These are phyloP conservation scores for Elaeidobius kamerunicus DNA, from an alignment of 2,888 invertebrate genomes.

Conservation along the genomic window DNA sequence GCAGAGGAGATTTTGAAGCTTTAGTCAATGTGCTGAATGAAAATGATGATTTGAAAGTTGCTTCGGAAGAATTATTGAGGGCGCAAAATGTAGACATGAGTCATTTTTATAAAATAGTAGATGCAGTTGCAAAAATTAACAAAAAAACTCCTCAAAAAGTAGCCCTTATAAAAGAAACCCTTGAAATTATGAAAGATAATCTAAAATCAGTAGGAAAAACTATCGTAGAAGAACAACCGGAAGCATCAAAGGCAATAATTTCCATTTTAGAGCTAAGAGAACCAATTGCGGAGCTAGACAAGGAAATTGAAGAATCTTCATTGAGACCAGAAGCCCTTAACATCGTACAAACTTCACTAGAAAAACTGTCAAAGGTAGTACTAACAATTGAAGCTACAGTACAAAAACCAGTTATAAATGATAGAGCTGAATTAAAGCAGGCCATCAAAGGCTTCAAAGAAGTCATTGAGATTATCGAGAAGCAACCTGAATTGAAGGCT, in stretches of 20 bases:
- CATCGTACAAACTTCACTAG: constrained; percentile 27
- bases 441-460: constrained; percentile 30
- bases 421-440: constrained; percentile 29
- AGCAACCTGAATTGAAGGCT: constrained; percentile 1
- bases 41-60: neutral
- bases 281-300: constrained; percentile 27
- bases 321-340: constrained; percentile 15
- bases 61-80: constrained; percentile 17
- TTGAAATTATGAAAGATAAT: constrained; percentile 31
- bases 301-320: constrained; percentile 13
- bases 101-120: constrained; percentile 20
- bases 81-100: constrained; percentile 19
- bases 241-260: constrained; percentile 29
- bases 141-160: neutral
- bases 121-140: neutral
- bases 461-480: constrained; percentile 26
- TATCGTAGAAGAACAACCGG: constrained; percentile 31
- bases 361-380: constrained; percentile 31
- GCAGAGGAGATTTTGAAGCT: constrained; percentile 6
- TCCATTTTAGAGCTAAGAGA: constrained; percentile 34
- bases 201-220: constrained; percentile 29
- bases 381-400: constrained; percentile 29
- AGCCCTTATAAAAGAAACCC: constrained; percentile 18
- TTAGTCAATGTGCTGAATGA: constrained; percentile 4
- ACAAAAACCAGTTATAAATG: constrained; percentile 33